These are phyloP conservation scores for Seriola aureovittata DNA, from an alignment of 2,113 vertebrate species.

Conservation along the genomic window DNA sequence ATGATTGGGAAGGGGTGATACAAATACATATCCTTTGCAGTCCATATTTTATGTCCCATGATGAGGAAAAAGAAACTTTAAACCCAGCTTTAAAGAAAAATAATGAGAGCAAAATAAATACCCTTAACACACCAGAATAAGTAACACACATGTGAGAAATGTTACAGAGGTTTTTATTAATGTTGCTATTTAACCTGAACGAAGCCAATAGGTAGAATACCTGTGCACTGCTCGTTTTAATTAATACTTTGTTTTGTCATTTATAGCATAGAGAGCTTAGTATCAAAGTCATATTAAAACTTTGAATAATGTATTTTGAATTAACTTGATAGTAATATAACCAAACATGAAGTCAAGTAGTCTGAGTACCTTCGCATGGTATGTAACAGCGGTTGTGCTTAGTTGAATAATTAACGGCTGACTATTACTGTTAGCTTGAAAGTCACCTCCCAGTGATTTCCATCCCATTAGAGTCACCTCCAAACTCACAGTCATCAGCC, in stretches of 20 bases:
- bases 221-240: not conserved
- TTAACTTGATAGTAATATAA: conserved; percentile 13
- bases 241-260: not conserved
- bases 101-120: not conserved
- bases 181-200: not conserved
- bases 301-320: conserved; percentile 34
- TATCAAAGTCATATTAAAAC: conserved; percentile 30
- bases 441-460: conserved; percentile 61
- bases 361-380: conserved; percentile 8
- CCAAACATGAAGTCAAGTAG: conserved; percentile 20
- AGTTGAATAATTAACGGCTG: conserved; percentile 50
- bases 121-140: not conserved
- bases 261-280: not conserved
- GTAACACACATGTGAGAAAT: not conserved
- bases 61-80: not conserved
- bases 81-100: not conserved
- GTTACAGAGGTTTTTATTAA: not conserved
- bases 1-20: not conserved
- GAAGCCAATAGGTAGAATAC: not conserved
- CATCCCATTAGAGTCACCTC: conserved; percentile 68
- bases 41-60: not conserved
- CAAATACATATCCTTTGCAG: not conserved
- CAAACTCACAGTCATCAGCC: conserved; percentile 62
- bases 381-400: conserved; percentile 26
- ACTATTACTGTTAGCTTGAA: conserved; percentile 55